Conservation (phyloP, 2,888 invertebrate species). For the Pachymerium ferrugineum region DNA sequence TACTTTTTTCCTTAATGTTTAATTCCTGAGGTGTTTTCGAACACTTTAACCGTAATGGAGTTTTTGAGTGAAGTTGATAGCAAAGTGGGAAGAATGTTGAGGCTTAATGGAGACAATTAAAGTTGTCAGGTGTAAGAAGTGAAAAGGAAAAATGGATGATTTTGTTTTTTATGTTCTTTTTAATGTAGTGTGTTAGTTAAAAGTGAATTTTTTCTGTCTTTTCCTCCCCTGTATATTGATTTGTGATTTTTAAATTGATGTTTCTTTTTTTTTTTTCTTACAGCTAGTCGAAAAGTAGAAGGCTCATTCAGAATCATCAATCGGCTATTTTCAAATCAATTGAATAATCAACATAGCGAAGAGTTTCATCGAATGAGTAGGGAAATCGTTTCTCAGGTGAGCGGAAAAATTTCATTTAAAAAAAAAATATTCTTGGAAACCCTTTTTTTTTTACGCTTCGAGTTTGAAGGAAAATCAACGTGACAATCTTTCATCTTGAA, state of each 20-base stretch:
- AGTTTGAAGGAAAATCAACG: no score
- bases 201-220: neutral
- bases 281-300: conserved; percentile 36
- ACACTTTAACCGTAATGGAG: conserved; percentile 16
- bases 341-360: conserved; percentile 39
- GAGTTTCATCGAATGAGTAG: conserved; percentile 35
- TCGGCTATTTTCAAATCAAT: conserved; percentile 40
- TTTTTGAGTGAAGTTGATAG: conserved; percentile 21
- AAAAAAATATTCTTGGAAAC: neutral
- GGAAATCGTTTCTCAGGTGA: conserved; percentile 17
- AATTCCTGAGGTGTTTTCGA: conserved; percentile 1
- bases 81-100: conserved; percentile 21
- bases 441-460: no score
- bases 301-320: conserved; percentile 42
- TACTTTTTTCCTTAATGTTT: neutral
- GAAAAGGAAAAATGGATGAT: neutral
- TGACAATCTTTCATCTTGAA: no score
- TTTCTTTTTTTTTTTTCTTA: conserved; percentile 23
- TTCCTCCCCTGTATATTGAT: neutral
- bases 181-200: neutral
- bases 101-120: conserved; percentile 18
- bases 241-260: neutral
- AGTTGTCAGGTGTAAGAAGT: neutral
- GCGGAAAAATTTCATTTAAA: neutral
- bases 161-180: neutral